These are phyloP conservation scores for Margarornis squamiger DNA, from an alignment of 2,797 vertebrate species.

Conservation along the genomic window DNA sequence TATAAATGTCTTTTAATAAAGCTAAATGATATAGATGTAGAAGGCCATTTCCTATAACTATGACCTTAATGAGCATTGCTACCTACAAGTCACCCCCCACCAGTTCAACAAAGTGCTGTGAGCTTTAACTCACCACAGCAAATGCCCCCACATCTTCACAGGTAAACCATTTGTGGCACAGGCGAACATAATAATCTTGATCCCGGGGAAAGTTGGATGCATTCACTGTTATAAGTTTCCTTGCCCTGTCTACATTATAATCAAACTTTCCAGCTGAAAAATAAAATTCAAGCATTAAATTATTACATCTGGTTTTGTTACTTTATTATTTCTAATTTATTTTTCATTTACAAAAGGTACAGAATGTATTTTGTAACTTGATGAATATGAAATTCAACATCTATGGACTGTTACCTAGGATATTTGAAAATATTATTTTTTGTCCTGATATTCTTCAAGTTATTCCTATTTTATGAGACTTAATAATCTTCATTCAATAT, in stretches of 20 bases:
- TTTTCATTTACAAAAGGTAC: not conserved
- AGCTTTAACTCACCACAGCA: constrained; percentile 76
- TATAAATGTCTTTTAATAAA: not conserved
- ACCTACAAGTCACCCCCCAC: not conserved
- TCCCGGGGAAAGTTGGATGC: constrained; percentile 76
- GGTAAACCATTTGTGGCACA: constrained; percentile 82
- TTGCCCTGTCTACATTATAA: constrained; percentile 75
- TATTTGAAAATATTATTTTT: not conserved
- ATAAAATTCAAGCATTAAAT: not conserved
- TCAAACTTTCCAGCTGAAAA: constrained; percentile 80
- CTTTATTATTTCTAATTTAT: not conserved
- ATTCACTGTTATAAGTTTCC: constrained; percentile 76
- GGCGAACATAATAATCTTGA: constrained; percentile 81
- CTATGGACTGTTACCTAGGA: not conserved
- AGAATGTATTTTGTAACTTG: not conserved
- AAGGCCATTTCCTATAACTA: not conserved
- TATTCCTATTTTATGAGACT: not conserved
- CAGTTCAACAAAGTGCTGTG: not conserved
- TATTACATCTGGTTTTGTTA: not conserved
- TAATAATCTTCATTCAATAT: not conserved
- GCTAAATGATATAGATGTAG: not conserved
- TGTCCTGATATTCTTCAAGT: not conserved
- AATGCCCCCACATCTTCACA: constrained; percentile 77
- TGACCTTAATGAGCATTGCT: not conserved
- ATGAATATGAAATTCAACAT: not conserved